A percentile compares a stretch with the other conserved stretches of the same genome.
Conservation (phyloP, 2,888 invertebrate genomes). For the Agapostemon virescens region DNA sequence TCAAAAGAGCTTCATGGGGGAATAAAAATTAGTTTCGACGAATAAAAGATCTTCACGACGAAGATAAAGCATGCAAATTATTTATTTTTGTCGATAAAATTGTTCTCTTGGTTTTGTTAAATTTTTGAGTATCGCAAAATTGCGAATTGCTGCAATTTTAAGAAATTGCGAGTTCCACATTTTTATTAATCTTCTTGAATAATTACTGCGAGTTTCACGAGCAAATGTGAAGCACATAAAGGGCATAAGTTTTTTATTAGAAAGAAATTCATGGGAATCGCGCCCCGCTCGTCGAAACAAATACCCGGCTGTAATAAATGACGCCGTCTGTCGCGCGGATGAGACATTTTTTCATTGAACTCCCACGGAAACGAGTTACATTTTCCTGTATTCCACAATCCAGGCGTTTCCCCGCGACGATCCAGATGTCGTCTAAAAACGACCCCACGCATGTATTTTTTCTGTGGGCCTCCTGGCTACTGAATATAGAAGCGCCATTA, state of each 20-base stretch:
- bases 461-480: conserved; percentile 18
- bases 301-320: conserved; percentile 54
- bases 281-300: conserved; percentile 43
- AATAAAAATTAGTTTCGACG: no score
- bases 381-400: conserved; percentile 58
- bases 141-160: neutral
- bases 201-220: neutral
- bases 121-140: neutral
- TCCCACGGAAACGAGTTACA: conserved; percentile 67
- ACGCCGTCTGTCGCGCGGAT: conserved; percentile 46
- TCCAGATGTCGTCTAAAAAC: conserved; percentile 64
- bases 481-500: conserved; percentile 19
- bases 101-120: neutral
- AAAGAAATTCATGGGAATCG: conserved; percentile 41
- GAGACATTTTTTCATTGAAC: conserved; percentile 59
- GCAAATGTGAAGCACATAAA: neutral
- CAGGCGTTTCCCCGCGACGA: conserved; percentile 50
- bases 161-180: neutral
- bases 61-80: neutral
- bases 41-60: neutral
- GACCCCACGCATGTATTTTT: conserved; percentile 61
- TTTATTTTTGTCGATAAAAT: neutral
- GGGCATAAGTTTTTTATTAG: conserved; percentile 23
- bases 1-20: no score
- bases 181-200: neutral